Evolutionary conservation across 2,888 invertebrate species (phyloP).

Genomic region (Incurvaria masculella): DNA sequence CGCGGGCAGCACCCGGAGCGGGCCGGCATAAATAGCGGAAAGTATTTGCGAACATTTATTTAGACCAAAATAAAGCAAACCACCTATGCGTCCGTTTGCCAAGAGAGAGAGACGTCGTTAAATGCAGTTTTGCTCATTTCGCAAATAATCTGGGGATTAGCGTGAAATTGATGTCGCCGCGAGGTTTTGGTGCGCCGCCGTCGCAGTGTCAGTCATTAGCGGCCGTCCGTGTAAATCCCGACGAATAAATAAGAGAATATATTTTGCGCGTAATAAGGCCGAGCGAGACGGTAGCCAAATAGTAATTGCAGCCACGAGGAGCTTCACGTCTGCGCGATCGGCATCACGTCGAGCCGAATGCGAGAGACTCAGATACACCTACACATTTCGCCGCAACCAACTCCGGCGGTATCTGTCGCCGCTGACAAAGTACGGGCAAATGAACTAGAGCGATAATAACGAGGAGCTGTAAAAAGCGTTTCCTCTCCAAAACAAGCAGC

Average conservation of each 20-base stretch:
- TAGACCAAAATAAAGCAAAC: slow-evolving; percentile 28
- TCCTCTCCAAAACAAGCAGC: slow-evolving; percentile 15
- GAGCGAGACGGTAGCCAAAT: slow-evolving; percentile 23
- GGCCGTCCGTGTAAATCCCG: neutral
- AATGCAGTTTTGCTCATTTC: slow-evolving; percentile 40
- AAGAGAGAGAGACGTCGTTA: slow-evolving; percentile 23
- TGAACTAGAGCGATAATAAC: too few relatives aligned
- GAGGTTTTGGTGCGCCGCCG: neutral
- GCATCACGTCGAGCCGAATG: slow-evolving; percentile 1
- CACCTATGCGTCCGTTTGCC: neutral
- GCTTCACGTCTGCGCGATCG: too few relatives aligned
- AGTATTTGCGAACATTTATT: slow-evolving; percentile 31
- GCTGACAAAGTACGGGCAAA: too few relatives aligned
- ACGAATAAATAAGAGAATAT: slow-evolving; percentile 33
- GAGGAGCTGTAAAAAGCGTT: neutral
- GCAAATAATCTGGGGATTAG: slow-evolving; percentile 39
- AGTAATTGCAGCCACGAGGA: slow-evolving; percentile 21
- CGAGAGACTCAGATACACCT: neutral
- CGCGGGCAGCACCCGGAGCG: slow-evolving; percentile 23
- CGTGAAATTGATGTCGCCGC: slow-evolving; percentile 31
- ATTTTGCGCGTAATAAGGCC: slow-evolving; percentile 23
- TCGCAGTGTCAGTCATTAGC: neutral
- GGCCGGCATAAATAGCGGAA: slow-evolving; percentile 32
- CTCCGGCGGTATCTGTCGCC: too few relatives aligned
- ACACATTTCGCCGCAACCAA: slow-evolving; percentile 1